Conservation (phyloP, 2,113 vertebrate species). For the Lasiurus cinereus region DNA sequence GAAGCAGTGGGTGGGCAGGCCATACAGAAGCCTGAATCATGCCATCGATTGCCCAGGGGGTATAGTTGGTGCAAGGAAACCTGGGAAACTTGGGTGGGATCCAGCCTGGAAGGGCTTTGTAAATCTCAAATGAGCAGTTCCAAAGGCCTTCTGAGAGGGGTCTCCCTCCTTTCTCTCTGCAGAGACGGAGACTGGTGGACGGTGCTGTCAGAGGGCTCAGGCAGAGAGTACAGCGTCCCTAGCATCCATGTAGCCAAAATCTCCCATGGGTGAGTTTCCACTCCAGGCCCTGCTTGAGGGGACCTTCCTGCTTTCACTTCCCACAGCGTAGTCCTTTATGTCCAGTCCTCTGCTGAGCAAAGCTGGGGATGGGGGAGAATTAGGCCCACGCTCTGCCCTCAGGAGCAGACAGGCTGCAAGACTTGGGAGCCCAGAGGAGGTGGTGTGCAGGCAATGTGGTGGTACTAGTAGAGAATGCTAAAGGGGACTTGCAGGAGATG, state of each 20-base stretch:
- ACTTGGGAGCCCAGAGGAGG: neutral
- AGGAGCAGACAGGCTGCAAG: neutral
- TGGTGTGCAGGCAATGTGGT: neutral
- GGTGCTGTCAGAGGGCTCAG: slow-evolving; percentile 88
- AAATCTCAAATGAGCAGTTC: neutral
- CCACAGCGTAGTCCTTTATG: neutral
- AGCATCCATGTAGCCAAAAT: slow-evolving; percentile 90
- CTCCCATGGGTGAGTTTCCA: slow-evolving; percentile 87
- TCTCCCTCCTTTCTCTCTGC: slow-evolving; percentile 45
- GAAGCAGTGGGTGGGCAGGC: neutral
- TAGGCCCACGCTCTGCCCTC: neutral
- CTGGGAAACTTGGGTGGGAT: neutral
- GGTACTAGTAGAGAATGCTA: neutral
- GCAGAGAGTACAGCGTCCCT: slow-evolving; percentile 88
- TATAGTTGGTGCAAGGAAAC: neutral
- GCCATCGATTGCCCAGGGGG: neutral
- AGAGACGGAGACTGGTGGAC: slow-evolving; percentile 92
- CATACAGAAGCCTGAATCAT: neutral
- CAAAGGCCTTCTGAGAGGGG: neutral
- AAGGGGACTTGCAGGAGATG: neutral
- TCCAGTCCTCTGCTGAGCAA: neutral
- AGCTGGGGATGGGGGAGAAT: neutral
- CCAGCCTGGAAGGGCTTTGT: neutral
- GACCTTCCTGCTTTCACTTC: neutral
- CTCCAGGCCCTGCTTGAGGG: neutral